Evolutionary conservation across 2,888 invertebrate genomes (phyloP).

Genomic region (Lymantria monacha): DNA sequence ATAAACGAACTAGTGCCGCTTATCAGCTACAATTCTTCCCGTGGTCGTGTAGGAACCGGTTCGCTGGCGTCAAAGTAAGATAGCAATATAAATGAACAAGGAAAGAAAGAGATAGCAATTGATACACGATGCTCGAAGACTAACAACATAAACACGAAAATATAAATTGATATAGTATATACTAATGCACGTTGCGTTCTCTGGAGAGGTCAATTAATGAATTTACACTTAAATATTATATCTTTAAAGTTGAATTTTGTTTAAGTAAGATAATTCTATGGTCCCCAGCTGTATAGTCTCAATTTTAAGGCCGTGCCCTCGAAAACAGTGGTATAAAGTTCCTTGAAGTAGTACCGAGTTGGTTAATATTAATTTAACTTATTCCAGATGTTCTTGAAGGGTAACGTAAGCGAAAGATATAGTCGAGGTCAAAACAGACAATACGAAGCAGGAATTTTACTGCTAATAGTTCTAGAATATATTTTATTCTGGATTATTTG

Average conservation of each 20-base stretch:
- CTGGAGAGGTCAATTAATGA: constrained; percentile 24
- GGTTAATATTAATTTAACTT: constrained; percentile 23
- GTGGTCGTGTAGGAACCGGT: constrained; percentile 60
- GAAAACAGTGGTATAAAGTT: constrained; percentile 35
- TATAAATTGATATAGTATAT: constrained; percentile 42
- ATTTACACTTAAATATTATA: constrained; percentile 13
- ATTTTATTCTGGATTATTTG: no score
- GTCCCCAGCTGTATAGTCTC: constrained; percentile 36
- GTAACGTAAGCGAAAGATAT: background rate
- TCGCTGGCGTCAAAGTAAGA: constrained; percentile 44
- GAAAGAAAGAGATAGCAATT: constrained; percentile 40
- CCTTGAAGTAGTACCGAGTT: constrained; percentile 23
- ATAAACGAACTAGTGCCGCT: constrained; percentile 21
- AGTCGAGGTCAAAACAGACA: no score
- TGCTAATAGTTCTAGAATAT: no score
- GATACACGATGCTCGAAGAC: constrained; percentile 42
- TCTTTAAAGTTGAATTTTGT: constrained; percentile 18
- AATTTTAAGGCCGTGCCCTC: constrained; percentile 41
- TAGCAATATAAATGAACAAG: constrained; percentile 17
- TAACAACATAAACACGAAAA: constrained; percentile 59
- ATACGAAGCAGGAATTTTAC: no score
- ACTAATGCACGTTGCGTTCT: constrained; percentile 47
- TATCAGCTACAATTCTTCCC: constrained; percentile 48
- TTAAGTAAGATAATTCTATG: constrained; percentile 13
- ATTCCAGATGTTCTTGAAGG: constrained; percentile 6